Percentiles rank a stretch among this genome's conserved stretches.
Evolutionary conservation across 2,113 vertebrate species (phyloP).

Genomic region (Butorides virescens): DNA sequence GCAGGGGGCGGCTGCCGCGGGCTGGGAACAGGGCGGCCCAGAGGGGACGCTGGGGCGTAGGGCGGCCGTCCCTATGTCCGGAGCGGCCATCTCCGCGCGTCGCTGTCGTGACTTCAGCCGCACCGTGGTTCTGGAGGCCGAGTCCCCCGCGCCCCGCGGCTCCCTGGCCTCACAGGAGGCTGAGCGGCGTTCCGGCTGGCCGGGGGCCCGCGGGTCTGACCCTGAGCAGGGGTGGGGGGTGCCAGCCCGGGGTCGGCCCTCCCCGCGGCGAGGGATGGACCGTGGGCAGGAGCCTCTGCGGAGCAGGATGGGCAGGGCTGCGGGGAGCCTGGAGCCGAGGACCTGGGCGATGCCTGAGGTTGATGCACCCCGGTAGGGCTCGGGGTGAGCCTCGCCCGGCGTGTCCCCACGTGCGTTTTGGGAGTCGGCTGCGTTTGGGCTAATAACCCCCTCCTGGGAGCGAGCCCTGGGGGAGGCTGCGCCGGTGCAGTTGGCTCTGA

Average conservation of each 20-base stretch:
- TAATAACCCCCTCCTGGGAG: not conserved
- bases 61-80: not conserved
- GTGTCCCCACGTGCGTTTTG: not conserved
- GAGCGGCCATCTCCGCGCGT: accelerated
- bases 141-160: not conserved
- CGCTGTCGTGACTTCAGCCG: not conserved
- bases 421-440: not conserved
- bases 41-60: not conserved
- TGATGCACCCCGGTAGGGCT: not conserved
- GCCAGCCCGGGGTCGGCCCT: accelerated
- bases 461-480: not conserved
- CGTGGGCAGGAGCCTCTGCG: not conserved
- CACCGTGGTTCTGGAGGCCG: not conserved
- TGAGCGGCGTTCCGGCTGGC: accelerated
- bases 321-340: not conserved
- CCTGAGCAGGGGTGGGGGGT: not conserved
- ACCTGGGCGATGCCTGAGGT: not conserved
- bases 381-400: accelerated
- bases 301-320: not conserved
- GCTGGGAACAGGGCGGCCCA: not conserved
- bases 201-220: not conserved
- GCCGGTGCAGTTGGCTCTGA: not conserved
- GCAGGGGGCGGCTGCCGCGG: not conserved
- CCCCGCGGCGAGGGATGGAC: accelerated
- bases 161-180: accelerated